phyloP scores from a whole-genome alignment of 2,113 vertebrate genomes.

The Motacilla alba region DNA sequence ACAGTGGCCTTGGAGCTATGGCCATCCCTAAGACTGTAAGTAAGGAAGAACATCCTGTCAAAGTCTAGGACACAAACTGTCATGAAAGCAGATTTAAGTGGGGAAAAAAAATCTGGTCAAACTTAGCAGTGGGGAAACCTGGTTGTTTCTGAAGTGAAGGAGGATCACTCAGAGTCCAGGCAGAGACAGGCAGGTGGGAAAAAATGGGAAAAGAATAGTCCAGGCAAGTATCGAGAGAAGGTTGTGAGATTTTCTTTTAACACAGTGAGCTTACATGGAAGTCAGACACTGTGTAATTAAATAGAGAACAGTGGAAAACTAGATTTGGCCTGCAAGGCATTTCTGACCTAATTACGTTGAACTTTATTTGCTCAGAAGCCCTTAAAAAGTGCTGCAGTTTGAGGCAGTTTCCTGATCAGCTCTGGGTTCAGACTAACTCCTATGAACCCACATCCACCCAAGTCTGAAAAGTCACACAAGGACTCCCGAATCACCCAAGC shows the following conservation, averaged over 20 bases:
- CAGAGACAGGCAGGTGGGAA: not conserved
- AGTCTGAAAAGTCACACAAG: not conserved
- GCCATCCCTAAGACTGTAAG: not conserved
- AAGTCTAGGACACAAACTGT: not conserved
- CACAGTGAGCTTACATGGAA: not conserved
- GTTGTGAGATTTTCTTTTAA: slow-evolving; percentile 5
- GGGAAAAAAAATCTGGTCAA: not conserved
- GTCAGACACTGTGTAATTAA: slow-evolving; percentile 43
- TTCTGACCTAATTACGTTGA: slow-evolving; percentile 56
- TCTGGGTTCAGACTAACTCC: not conserved
- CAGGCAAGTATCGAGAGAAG: not conserved
- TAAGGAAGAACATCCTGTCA: not conserved
- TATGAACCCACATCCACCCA: not conserved
- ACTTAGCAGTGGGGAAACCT: not conserved
- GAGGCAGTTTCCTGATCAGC: slow-evolving; percentile 6
- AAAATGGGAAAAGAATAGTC: not conserved
- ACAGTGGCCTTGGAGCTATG: not conserved
- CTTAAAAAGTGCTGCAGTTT: slow-evolving; percentile 23
- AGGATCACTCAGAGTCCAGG: not conserved
- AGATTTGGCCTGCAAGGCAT: slow-evolving; percentile 59
- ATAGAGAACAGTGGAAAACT: slow-evolving; percentile 54
- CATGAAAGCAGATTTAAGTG: fast-evolving
- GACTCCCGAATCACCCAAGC: not conserved
- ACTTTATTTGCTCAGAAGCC: slow-evolving; percentile 56
- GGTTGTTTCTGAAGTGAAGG: not conserved